Evolutionary conservation across 2,113 vertebrate species (phyloP).

Genomic region (Petromus typicus): DNA sequence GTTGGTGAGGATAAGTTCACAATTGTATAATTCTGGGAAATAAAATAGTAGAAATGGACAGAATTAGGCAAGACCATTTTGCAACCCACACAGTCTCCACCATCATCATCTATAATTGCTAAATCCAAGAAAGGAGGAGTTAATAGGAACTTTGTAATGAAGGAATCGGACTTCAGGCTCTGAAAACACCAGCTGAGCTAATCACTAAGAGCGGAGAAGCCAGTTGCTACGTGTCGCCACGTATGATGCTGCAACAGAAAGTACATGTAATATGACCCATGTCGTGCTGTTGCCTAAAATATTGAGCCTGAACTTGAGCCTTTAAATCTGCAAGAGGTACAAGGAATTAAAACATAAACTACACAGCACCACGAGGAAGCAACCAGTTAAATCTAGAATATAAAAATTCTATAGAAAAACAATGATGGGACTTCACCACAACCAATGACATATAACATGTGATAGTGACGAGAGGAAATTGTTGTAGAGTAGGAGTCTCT

Average conservation of each 20-base stretch:
- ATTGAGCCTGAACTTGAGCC: not conserved
- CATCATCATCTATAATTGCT: not conserved
- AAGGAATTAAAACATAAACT: not conserved
- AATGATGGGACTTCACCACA: not conserved
- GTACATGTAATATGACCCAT: not conserved
- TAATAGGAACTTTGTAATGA: not conserved
- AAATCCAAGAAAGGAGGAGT: not conserved
- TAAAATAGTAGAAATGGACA: not conserved
- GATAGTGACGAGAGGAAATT: not conserved
- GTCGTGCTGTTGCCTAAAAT: not conserved
- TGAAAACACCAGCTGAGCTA: not conserved
- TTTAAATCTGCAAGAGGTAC: not conserved
- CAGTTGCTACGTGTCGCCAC: not conserved
- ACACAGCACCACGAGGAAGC: not conserved
- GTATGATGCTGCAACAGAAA: not conserved
- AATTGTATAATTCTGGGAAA: not conserved
- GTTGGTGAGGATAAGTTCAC: not conserved
- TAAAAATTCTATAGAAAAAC: not conserved
- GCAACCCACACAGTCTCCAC: not conserved
- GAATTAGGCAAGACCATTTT: not conserved
- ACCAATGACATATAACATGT: not conserved
- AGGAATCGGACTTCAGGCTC: not conserved
- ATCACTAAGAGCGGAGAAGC: not conserved
- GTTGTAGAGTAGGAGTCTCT: not conserved
- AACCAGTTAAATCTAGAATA: not conserved